Percentiles rank a stretch among this genome's conserved stretches.
These are phyloP conservation scores for Caenorhabditis briggsae DNA, from an alignment of 1,140 invertebrate species.

Conservation along the genomic window DNA sequence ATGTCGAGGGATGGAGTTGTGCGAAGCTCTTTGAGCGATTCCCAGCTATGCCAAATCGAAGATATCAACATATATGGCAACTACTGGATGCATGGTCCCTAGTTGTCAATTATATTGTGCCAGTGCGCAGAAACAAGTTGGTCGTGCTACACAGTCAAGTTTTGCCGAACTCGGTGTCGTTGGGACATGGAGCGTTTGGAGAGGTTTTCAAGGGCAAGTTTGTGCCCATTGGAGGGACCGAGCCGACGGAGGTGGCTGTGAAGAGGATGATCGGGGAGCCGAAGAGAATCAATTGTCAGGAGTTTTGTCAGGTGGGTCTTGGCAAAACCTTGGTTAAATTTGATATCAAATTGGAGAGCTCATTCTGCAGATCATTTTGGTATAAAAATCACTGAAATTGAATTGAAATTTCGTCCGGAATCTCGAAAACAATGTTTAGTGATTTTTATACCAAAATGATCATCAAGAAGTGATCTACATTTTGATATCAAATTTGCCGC, in stretches of 20 bases:
- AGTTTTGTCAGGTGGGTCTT: no score
- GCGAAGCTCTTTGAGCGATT: background rate
- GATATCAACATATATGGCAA: background rate
- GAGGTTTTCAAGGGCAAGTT: background rate
- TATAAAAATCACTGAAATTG: no score
- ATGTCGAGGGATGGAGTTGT: conserved; percentile 1
- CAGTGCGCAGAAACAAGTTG: background rate
- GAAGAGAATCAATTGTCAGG: background rate
- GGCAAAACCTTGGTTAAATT: no score
- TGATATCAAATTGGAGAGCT: no score
- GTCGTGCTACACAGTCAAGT: background rate
- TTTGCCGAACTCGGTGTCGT: background rate
- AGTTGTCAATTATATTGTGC: background rate
- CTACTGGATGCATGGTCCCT: conserved; percentile 10
- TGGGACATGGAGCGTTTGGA: conserved; percentile 14
- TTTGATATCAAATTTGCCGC: no score
- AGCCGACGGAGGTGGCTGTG: conserved; percentile 4
- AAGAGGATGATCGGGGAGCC: background rate
- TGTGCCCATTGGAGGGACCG: background rate
- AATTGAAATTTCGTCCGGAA: no score
- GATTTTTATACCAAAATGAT: no score
- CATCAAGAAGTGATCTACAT: background rate
- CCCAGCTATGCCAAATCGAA: background rate
- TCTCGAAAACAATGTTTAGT: no score
- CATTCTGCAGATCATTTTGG: no score